Evolutionary conservation across 2,888 invertebrate genomes (phyloP), one percentile per base, ranked within the genome.

Genomic region (Drosophila kanekoi): DNA sequence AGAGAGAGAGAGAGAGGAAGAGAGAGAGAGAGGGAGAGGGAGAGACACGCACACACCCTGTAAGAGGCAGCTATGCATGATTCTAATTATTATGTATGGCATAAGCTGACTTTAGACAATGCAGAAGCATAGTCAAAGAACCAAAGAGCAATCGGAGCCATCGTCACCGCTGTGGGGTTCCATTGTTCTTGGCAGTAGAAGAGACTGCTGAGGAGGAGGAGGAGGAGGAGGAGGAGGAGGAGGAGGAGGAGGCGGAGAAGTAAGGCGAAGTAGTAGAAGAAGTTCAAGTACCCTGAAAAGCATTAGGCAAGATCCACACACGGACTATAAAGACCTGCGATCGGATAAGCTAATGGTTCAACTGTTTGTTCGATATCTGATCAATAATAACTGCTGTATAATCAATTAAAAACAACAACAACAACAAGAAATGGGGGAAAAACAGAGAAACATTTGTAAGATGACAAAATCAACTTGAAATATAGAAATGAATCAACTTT

Each of bases 21-120:
- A 2, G 28, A 47, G 51, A 33, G 28, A 2, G 28, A 41, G 48
- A 47, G 51, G 35, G 16, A 53, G 28, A 60, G 54, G 56, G 45
- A 44, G 51, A 43, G 20, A 11, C 43, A 37, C n/a, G 35, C 28
- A 48, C 14, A 64, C 58, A 58, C 60, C 56, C 35, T 52, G 28
- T 44, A 57, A 56, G 60, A 37, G 59, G 53, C 43, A 51, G 65
- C 78, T 63, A 72, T 82, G 82, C 80, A 82, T 85, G 86, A 83
- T 83, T 86, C 83, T 83, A 86, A 83, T 83, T 83, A 83, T 83
- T 83, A 86, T 83, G 86, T 86, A 81, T 76, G 76, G 68, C 20
- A 59, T 58, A 58, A 61, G 67, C 65, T 72, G 81, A 58, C 67
- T 79, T 68, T 47, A 79, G 77, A 85, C 85, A 82, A 81, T 75